These are phyloP conservation scores for Phenganax marumi DNA, from an alignment of 92 coral and sea anemone genomes.

Conservation along the genomic window DNA sequence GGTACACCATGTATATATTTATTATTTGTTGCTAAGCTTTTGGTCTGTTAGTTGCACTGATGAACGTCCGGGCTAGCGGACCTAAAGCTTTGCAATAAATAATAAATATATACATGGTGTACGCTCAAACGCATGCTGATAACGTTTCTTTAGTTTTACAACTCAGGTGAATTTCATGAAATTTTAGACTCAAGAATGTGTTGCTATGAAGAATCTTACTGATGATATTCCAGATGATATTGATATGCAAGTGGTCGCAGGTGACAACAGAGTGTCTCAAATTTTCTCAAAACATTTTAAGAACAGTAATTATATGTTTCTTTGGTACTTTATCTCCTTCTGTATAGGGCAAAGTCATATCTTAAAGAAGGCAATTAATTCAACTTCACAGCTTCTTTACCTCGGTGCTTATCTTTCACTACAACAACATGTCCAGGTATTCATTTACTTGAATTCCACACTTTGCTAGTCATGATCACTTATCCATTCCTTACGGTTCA, in stretches of 20 bases:
- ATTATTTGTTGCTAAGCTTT: too few relatives aligned
- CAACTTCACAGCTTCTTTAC: constrained; percentile 57
- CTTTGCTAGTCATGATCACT: not conserved
- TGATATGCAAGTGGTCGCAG: constrained; percentile 66
- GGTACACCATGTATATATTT: too few relatives aligned
- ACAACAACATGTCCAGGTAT: constrained; percentile 70
- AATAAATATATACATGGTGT: too few relatives aligned
- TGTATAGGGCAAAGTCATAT: constrained; percentile 63
- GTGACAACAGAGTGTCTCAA: constrained; percentile 29
- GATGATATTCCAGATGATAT: constrained; percentile 95
- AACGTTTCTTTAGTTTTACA: too few relatives aligned
- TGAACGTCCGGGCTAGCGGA: too few relatives aligned
- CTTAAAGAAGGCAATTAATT: constrained; percentile 61
- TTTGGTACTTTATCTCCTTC: not conserved
- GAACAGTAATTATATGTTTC: not conserved
- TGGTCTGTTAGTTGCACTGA: too few relatives aligned
- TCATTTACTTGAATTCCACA: not conserved
- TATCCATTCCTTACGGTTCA: not conserved
- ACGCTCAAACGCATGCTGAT: too few relatives aligned
- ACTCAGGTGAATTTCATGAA: not conserved
- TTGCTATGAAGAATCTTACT: constrained; percentile 74
- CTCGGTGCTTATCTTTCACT: constrained; percentile 62
- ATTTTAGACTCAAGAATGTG: constrained; percentile 76
- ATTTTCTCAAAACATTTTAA: not conserved
- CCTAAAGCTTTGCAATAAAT: too few relatives aligned